Base-by-base conservation (phyloP, 2,797 vertebrate genomes). In the Lagocephalus sceleratus region DNA sequence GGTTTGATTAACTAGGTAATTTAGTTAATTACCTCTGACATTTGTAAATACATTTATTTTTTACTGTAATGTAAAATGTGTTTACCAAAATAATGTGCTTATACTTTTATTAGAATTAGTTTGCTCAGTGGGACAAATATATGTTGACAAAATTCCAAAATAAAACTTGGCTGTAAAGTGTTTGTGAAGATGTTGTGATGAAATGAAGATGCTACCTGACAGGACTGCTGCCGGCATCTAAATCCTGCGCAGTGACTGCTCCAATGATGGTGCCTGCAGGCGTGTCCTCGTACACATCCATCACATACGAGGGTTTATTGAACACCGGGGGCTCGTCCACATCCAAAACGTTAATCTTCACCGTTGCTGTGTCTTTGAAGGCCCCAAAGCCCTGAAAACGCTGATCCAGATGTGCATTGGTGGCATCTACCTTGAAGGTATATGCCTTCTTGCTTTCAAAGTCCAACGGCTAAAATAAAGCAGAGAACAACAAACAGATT, bases 241-340 rank as follows among this genome's bases (percentile, higher is more conserved):
- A 89, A 81, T 99, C 97, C 73, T 98, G 95, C 0, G 97, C 97
- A 1, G 97, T 98, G 57, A 99, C 97, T 0, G 96, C 95, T 1
- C 97, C 97, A 2, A 99, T 98, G 81, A 98, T 94, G 59, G 93
- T 97, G 12, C 95, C 97, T 1, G 93, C 88, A 0, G 94, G 94
- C 0, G 95, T 98, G 68, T 99, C 96, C 69, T 99, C 97, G 1
- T 95, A 95, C 45, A 99, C 97, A 71, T 99, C 95, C 97, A 99
- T 99, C 19, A 90, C 90, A 76, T 99, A 99, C 17, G 85, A 54
- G 0, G 91, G 90, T 76, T 94, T 97, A 89, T 93, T 96, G 85
- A 99, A 99, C 35, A 97, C 91, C 0, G 97, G 97, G 1, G 97
- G 95, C 81, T 99, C 97, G 12, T 97, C 95, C 82, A 95, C 94